These are phyloP conservation scores for Lacanobia oleracea DNA, from an alignment of 2,888 invertebrate genomes.

Conservation along the genomic window DNA sequence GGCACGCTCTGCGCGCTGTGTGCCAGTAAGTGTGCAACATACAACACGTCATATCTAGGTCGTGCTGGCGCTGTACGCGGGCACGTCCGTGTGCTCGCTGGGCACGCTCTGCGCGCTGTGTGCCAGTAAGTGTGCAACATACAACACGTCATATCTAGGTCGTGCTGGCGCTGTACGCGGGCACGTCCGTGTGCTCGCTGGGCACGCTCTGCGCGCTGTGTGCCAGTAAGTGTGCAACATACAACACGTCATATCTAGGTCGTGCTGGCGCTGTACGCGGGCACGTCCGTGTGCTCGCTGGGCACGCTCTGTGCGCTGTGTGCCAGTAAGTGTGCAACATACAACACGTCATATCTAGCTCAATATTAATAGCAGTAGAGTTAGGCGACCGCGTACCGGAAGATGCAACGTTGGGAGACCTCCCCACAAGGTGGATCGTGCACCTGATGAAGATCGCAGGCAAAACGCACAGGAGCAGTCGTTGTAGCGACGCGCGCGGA, in stretches of 20 bases:
- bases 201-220: slow-evolving; percentile 43
- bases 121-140: slow-evolving; percentile 19
- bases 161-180: slow-evolving; percentile 79
- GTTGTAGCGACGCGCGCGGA: no score
- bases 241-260: no score
- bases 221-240: slow-evolving; percentile 20
- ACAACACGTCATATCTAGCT: no score
- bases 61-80: slow-evolving; percentile 79
- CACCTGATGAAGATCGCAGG: no score
- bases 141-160: no score
- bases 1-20: slow-evolving; percentile 43
- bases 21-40: slow-evolving; percentile 19
- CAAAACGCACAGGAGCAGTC: no score
- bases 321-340: slow-evolving; percentile 20
- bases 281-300: slow-evolving; percentile 54
- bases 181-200: slow-evolving; percentile 54
- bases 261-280: slow-evolving; percentile 79
- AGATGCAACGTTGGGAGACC: no score
- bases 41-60: no score
- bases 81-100: slow-evolving; percentile 54
- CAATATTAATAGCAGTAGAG: no score
- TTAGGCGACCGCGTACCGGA: no score
- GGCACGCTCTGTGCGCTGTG: slow-evolving; percentile 43
- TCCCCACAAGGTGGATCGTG: no score
- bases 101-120: slow-evolving; percentile 43